Percentiles rank a stretch among this genome's conserved stretches.
Conservation (phyloP, 2,113 vertebrate genomes). For the Marmota monax region DNA sequence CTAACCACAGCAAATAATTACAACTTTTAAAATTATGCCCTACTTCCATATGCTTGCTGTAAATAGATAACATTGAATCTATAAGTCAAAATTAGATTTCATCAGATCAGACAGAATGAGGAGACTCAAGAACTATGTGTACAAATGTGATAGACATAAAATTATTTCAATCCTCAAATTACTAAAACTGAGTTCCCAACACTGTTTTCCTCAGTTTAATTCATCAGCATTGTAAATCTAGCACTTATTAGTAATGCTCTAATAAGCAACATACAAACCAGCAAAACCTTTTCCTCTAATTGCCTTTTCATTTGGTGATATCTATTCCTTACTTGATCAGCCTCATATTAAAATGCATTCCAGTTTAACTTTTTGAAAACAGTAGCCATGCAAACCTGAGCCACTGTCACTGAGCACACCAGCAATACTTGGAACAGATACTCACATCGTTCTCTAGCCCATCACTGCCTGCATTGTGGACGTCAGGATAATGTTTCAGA, state of each 20-base stretch:
- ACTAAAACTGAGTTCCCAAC: neutral
- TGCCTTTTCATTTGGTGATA: neutral
- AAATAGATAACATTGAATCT: neutral
- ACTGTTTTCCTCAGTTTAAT: neutral
- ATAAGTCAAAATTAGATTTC: constrained; percentile 38
- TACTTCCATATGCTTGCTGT: neutral
- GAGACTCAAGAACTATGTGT: neutral
- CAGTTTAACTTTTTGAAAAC: constrained; percentile 31
- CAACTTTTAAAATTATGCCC: neutral
- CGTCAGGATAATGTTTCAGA: constrained; percentile 94
- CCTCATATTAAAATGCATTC: neutral
- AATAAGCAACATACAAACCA: neutral
- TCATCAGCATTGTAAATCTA: neutral
- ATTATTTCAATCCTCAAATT: neutral
- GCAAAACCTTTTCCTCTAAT: neutral
- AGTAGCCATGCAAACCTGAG: neutral
- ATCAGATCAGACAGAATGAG: neutral
- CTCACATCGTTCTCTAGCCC: constrained; percentile 91
- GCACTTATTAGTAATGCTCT: neutral
- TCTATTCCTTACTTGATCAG: neutral
- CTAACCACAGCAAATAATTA: constrained; percentile 7
- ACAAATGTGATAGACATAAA: neutral
- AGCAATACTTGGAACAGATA: neutral
- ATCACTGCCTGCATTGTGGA: constrained; percentile 85
- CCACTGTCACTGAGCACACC: neutral